phyloP scores from a whole-genome alignment of 2,888 invertebrate genomes.

The Syrphus vitripennis region DNA sequence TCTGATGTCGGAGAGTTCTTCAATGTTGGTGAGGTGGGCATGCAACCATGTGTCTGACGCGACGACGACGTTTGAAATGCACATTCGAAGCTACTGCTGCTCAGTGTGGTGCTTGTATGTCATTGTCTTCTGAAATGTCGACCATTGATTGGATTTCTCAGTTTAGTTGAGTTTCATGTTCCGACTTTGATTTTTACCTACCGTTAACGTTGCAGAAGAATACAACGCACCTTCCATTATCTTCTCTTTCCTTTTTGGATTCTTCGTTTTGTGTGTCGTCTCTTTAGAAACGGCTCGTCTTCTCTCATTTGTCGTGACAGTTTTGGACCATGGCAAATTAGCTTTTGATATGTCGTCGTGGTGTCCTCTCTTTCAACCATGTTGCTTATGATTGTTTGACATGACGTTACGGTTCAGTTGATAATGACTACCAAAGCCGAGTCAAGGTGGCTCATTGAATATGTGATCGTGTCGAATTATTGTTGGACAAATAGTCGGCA shows the following conservation, averaged over 20 bases:
- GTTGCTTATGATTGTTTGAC: constrained; percentile 19
- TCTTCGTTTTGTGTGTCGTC: constrained; percentile 5
- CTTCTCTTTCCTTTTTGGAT: not conserved
- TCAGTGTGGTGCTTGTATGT: constrained; percentile 20
- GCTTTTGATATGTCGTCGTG: constrained; percentile 57
- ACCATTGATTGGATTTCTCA: constrained; percentile 43
- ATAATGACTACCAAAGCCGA: constrained; percentile 3
- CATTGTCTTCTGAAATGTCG: constrained; percentile 40
- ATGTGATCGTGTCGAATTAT: constrained; percentile 66
- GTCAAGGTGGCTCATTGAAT: constrained; percentile 35
- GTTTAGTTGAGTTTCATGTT: constrained; percentile 16
- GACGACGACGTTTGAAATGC: constrained; percentile 44
- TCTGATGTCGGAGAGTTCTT: not conserved
- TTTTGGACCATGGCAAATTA: constrained; percentile 67
- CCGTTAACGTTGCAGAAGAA: not conserved
- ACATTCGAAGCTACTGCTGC: constrained; percentile 48
- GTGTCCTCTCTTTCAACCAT: not conserved
- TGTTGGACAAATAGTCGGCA: constrained; percentile 64
- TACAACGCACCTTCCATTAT: constrained; percentile 14
- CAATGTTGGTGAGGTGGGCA: constrained; percentile 8
- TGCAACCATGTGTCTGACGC: constrained; percentile 46
- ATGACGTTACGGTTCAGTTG: not conserved
- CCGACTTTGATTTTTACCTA: constrained; percentile 47
- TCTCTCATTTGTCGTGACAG: constrained; percentile 57
- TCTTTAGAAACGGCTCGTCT: constrained; percentile 11